These are phyloP conservation scores for Drosophila chauvacae DNA, from an alignment of 1,140 invertebrate species.

Conservation along the genomic window DNA sequence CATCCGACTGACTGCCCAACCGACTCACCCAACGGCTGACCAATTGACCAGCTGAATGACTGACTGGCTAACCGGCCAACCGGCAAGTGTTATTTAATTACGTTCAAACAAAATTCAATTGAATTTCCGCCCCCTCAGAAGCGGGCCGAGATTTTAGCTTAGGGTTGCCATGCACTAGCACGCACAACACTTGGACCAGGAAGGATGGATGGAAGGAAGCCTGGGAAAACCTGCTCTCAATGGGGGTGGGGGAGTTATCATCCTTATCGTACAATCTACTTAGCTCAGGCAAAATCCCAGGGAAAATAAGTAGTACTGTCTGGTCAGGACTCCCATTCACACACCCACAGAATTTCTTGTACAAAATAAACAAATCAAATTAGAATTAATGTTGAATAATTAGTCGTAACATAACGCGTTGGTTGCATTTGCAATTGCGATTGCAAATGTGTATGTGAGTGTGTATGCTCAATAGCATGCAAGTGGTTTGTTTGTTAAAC, in stretches of 20 bases:
- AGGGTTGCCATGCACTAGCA: conserved; percentile 33
- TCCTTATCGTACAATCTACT: conserved; percentile 3
- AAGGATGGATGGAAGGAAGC: background rate
- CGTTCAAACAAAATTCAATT: conserved; percentile 59
- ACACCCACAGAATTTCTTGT: conserved; percentile 41
- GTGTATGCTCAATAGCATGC: conserved; percentile 44
- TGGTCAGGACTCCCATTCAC: background rate
- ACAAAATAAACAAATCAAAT: conserved; percentile 75
- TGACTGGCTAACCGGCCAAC: conserved; percentile 38
- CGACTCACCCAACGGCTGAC: background rate
- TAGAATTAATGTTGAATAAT: conserved; percentile 74
- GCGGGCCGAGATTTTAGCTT: conserved; percentile 9
- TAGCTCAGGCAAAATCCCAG: background rate
- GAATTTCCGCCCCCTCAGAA: conserved; percentile 32
- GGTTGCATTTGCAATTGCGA: conserved; percentile 52
- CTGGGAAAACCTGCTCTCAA: too few species aligned
- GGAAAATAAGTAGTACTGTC: conserved; percentile 7
- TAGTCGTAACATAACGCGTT: conserved; percentile 66
- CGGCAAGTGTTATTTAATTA: conserved; percentile 60
- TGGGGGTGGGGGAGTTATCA: background rate
- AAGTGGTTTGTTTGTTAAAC: conserved; percentile 70
- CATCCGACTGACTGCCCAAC: background rate
- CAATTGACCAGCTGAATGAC: conserved; percentile 21
- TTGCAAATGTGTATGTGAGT: background rate
- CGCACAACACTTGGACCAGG: conserved; percentile 12